Conservation (phyloP, 2,797 vertebrate genomes). For the Platyrinchus mystaceus region DNA sequence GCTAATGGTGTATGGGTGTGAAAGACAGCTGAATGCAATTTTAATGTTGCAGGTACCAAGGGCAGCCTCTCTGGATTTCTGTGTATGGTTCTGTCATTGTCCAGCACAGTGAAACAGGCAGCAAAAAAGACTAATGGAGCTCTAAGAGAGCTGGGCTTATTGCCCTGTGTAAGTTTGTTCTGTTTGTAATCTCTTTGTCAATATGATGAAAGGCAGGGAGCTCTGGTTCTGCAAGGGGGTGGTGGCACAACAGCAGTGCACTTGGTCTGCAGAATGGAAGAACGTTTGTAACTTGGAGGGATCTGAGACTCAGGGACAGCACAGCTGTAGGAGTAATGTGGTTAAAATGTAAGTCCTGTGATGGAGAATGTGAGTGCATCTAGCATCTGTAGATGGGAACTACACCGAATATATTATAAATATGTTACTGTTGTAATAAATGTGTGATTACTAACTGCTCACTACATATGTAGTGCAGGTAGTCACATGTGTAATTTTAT, state of each 20-base stretch:
- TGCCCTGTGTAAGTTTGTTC: neutral
- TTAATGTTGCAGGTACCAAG: neutral
- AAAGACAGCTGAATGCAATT: neutral
- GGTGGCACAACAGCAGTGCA: neutral
- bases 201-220: neutral
- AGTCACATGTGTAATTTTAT: neutral
- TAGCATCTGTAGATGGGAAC: neutral
- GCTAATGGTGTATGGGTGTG: neutral
- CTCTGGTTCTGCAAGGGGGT: neutral
- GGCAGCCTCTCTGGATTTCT: neutral
- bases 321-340: fast-evolving
- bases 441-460: neutral
- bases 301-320: neutral
- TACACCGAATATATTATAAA: neutral
- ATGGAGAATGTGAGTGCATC: neutral
- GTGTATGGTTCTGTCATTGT: neutral
- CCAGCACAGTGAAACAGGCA: neutral
- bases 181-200: neutral
- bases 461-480: neutral
- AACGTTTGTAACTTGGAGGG: neutral
- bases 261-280: neutral
- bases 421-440: neutral
- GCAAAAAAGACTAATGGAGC: neutral
- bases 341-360: neutral
- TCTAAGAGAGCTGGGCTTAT: neutral